A percentile compares a stretch with the other conserved stretches of the same genome.
These are phyloP conservation scores for Rapana venosa DNA, from an alignment of 2,888 invertebrate genomes.

Conservation along the genomic window DNA sequence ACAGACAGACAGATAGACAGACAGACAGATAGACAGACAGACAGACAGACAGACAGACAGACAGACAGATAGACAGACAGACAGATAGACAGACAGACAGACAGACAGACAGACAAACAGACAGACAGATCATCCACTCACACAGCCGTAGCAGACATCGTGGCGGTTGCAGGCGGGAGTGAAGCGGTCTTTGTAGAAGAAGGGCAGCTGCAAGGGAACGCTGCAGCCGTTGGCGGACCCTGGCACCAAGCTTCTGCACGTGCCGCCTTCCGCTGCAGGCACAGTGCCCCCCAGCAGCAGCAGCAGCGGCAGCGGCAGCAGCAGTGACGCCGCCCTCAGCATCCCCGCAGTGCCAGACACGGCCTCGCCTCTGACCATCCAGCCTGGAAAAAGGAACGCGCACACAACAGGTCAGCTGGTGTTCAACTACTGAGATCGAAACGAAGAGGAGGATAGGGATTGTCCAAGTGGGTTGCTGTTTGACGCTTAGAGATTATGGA, in stretches of 20 bases:
- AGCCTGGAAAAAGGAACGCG: too few species aligned
- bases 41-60: too few species aligned
- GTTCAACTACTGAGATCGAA: too few species aligned
- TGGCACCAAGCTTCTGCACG: not conserved
- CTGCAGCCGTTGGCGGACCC: slow-evolving; percentile 50
- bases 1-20: too few species aligned
- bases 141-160: slow-evolving; percentile 53
- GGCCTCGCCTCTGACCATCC: too few species aligned
- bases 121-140: slow-evolving; percentile 46
- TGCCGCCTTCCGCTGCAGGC: not conserved
- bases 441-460: too few species aligned
- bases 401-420: too few species aligned
- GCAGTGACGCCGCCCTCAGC: too few species aligned
- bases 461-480: too few species aligned
- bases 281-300: not conserved
- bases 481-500: too few species aligned
- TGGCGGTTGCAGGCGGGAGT: slow-evolving; percentile 51
- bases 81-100: not conserved
- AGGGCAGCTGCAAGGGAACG: slow-evolving; percentile 47
- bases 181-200: slow-evolving; percentile 49
- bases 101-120: not conserved
- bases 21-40: too few species aligned
- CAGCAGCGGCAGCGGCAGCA: not conserved
- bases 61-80: too few species aligned
- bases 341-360: not conserved